Evolutionary conservation across 2,113 vertebrate species (phyloP), one percentile per base, ranked within the genome.

Genomic region (Camelus dromedarius): DNA sequence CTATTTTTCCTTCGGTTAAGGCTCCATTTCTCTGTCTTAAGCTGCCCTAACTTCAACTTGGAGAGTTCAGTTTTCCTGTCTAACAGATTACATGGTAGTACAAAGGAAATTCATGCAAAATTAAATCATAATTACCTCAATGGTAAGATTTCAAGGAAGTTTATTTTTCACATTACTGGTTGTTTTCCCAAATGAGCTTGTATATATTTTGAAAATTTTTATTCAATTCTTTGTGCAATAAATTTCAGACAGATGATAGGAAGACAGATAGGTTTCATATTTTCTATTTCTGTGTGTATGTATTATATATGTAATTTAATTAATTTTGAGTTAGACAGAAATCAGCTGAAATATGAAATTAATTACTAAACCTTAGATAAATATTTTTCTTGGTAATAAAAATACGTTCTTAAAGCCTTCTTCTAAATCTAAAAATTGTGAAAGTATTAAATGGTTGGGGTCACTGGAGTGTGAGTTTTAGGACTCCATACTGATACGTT

Each of bases 321-420:
- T 93, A 58, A 89, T 89, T 95, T 89, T 92, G 11, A 69, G 20
- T 75, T 64, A 92, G 89, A 60, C 8, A 79, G 69, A 84, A 84
- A 89, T 75, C 18, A 89, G 26, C 8, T 28, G 26, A 89, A 89
- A 92, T 42, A 67, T 92, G 32, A 89, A 90, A 86, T 92, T 76
- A 75, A 89, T 82, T 86, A 77, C 20, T 46, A 70, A 83, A 77
- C 9, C 11, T 87, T 93, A 77, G 58, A 64, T 89, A 82, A 90
- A 70, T 82, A 89, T 95, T 93, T 95, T 86, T n/a, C 70, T 92
- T 88, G 24, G 24, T 90, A 95, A 76, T 86, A 69, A 64, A 97
- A 85, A 89, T 88, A 32, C 12, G 75, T 81, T 80, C 11, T 6
- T 76, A 70, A 92, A 95, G 82, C 56, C 42, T 24, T 80, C 70